Evolutionary conservation across 2,797 vertebrate genomes (phyloP).

Genomic region (Acomys russatus): DNA sequence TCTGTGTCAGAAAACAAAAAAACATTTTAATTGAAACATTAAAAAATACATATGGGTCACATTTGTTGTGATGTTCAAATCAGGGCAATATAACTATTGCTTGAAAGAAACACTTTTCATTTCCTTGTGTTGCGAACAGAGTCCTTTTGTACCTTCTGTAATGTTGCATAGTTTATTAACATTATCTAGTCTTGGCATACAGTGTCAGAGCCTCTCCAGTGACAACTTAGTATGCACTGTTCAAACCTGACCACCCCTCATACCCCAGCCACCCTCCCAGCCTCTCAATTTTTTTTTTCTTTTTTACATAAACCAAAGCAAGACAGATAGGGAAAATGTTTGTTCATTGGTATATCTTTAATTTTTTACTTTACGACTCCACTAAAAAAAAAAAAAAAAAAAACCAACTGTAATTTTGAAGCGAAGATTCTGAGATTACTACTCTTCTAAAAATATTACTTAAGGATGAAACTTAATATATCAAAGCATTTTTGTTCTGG

Average conservation of each 20-base stretch:
- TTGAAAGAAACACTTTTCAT: background rate
- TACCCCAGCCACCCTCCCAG: background rate
- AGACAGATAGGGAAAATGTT: constrained; percentile 22
- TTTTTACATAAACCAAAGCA: constrained; percentile 51
- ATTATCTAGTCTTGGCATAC: background rate
- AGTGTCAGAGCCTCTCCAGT: background rate
- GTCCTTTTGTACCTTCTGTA: background rate
- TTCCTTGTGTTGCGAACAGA: background rate
- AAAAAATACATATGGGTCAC: background rate
- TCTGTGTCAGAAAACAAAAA: background rate
- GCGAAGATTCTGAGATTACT: constrained; percentile 81
- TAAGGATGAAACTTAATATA: constrained; percentile 81
- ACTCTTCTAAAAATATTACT: constrained; percentile 77
- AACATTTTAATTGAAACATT: background rate
- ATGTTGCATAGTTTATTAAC: background rate
- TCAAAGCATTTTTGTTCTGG: constrained; percentile 82
- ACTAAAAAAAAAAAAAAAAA: constrained; percentile 71
- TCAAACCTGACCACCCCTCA: background rate
- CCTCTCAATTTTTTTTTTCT: background rate
- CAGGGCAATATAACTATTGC: background rate
- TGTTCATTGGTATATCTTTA: constrained; percentile 72
- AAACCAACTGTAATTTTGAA: constrained; percentile 78
- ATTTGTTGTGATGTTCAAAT: background rate
- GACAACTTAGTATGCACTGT: background rate
- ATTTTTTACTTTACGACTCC: constrained; percentile 77